Conservation (phyloP, 2,888 invertebrate species). For the Gryllus longicercus region DNA sequence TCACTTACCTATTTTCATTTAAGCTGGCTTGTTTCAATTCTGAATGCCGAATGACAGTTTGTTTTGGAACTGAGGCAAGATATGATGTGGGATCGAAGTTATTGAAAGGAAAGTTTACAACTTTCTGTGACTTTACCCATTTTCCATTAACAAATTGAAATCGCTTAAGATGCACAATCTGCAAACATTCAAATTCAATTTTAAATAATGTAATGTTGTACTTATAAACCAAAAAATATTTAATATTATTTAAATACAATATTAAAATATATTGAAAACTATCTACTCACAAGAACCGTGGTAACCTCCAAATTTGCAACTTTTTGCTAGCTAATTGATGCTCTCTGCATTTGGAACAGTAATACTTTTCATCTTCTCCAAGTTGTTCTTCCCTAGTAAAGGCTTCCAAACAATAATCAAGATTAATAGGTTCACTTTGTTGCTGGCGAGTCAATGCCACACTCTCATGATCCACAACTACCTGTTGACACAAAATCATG, state of each 20-base stretch:
- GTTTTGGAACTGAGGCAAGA: constrained; percentile 75
- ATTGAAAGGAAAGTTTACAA: constrained; percentile 82
- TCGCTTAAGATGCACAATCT: constrained; percentile 89
- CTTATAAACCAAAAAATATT: neutral
- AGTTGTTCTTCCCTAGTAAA: constrained; percentile 85
- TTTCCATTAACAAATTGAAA: constrained; percentile 87
- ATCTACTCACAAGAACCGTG: constrained; percentile 69
- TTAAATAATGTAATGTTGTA: no score
- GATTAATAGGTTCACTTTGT: constrained; percentile 77
- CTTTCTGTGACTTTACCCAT: constrained; percentile 93
- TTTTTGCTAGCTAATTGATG: constrained; percentile 85
- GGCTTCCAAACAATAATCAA: constrained; percentile 79
- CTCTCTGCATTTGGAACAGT: constrained; percentile 77
- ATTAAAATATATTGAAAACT: neutral
- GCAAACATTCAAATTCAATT: constrained; percentile 37
- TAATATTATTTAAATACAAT: constrained; percentile 19
- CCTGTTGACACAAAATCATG: constrained; percentile 48
- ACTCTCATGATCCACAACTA: constrained; percentile 72
- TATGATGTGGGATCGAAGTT: constrained; percentile 85
- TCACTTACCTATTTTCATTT: constrained; percentile 20
- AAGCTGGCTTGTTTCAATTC: constrained; percentile 49
- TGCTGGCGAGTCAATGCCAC: constrained; percentile 65
- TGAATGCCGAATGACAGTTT: constrained; percentile 65
- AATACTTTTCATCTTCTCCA: constrained; percentile 73
- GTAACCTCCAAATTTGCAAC: constrained; percentile 86